Evolutionary conservation across 2,797 vertebrate genomes (phyloP).

Genomic region (Myoxocephalus aenaeus): DNA sequence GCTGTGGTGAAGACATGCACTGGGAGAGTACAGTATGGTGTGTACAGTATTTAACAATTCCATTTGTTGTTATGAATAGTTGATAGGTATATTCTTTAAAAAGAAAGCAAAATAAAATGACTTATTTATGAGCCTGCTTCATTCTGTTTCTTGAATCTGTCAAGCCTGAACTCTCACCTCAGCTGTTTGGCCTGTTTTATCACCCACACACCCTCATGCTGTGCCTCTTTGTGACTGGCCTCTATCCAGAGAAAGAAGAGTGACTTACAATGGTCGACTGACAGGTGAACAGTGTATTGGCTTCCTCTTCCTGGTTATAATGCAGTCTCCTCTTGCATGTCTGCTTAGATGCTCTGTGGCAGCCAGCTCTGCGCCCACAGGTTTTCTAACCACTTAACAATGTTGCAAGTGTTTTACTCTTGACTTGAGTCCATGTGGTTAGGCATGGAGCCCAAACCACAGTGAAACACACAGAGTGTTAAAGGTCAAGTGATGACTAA

Average conservation of each 20-base stretch:
- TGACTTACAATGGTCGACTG: conserved; percentile 68
- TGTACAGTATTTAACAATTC: conserved; percentile 98
- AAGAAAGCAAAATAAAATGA: conserved; percentile 90
- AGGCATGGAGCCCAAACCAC: conserved; percentile 40
- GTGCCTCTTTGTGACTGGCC: conserved; percentile 82
- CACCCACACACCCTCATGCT: conserved; percentile 82
- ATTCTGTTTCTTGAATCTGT: conserved; percentile 67
- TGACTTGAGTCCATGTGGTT: conserved; percentile 59
- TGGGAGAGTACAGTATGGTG: conserved; percentile 90
- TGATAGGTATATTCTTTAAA: conserved; percentile 88
- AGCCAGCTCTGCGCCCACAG: conserved; percentile 38
- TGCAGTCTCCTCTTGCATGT: conserved; percentile 42
- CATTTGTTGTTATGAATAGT: conserved; percentile 89
- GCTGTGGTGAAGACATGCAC: conserved; percentile 93
- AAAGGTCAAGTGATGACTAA: conserved; percentile 46
- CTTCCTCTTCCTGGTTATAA: conserved; percentile 77
- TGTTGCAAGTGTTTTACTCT: conserved; percentile 55
- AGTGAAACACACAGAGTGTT: conserved; percentile 21
- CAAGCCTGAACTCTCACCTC: conserved; percentile 70
- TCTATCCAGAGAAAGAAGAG: conserved; percentile 81
- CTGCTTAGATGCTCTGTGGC: conserved; percentile 37
- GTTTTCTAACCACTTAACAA: conserved; percentile 48
- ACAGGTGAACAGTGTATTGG: conserved; percentile 63
- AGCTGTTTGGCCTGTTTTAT: conserved; percentile 85
- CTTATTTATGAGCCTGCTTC: conserved; percentile 92